Evolutionary conservation across 2,888 invertebrate genomes (phyloP).

Genomic region (Parnassius orleans): DNA sequence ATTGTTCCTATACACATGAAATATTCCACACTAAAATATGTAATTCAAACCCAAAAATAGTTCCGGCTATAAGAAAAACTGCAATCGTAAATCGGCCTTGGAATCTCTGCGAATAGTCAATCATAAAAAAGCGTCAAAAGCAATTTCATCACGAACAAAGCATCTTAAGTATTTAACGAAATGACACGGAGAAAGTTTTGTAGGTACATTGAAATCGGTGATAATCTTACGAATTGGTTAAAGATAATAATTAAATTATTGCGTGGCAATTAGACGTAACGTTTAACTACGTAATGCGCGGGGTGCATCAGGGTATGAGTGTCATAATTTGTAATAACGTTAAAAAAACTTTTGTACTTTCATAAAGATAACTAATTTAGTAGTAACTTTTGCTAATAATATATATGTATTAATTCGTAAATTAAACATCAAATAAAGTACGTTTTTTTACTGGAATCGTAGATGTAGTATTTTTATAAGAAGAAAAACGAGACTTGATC

Average conservation of each 20-base stretch:
- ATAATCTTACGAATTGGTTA: conserved; percentile 77
- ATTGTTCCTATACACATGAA: conserved; percentile 1
- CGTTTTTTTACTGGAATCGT: conserved; percentile 75
- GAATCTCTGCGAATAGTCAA: conserved; percentile 2
- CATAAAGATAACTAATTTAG: conserved; percentile 74
- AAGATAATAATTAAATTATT: conserved; percentile 73
- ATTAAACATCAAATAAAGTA: conserved; percentile 70
- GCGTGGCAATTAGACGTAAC: conserved; percentile 73
- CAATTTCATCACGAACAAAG: conserved; percentile 15
- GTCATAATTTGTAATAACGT: conserved; percentile 74
- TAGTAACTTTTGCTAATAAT: conserved; percentile 65
- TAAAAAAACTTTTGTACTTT: conserved; percentile 72
- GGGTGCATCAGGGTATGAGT: conserved; percentile 81
- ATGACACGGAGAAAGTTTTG: conserved; percentile 25
- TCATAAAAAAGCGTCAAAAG: conserved; percentile 12
- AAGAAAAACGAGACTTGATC: conserved; percentile 53
- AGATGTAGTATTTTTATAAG: conserved; percentile 78
- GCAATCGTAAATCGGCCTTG: conserved; percentile 6
- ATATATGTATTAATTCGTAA: conserved; percentile 67
- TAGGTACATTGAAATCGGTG: conserved; percentile 49
- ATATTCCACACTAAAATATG: conserved; percentile 18
- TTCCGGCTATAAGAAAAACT: not conserved
- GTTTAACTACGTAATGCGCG: conserved; percentile 70
- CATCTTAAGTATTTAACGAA: conserved; percentile 23
- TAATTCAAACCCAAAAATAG: conserved; percentile 49